Evolutionary conservation across 2,797 vertebrate species (phyloP).

Genomic region (Pelochelys cantorii): DNA sequence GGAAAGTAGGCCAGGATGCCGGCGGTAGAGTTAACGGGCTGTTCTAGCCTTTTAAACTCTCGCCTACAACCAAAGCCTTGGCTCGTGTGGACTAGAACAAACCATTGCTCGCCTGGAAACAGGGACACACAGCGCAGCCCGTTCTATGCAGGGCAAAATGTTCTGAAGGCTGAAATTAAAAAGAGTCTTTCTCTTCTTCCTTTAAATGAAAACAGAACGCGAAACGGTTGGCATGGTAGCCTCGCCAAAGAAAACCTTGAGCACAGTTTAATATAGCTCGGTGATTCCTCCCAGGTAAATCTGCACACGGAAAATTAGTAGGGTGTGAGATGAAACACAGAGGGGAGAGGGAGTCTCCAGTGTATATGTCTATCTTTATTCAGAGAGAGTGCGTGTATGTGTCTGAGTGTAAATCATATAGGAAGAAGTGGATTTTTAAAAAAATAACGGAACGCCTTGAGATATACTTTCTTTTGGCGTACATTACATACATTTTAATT

Average conservation of each 20-base stretch:
- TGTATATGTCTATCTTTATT: too few relatives aligned
- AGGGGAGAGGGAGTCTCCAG: not conserved
- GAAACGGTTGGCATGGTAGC: too few relatives aligned
- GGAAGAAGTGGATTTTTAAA: not conserved
- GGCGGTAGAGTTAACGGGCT: not conserved
- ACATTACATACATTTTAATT: not conserved
- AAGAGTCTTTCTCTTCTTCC: not conserved
- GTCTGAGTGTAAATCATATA: too few relatives aligned
- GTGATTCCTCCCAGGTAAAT: not conserved
- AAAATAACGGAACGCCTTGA: not conserved
- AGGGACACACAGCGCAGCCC: too few relatives aligned
- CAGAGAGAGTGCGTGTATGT: too few relatives aligned
- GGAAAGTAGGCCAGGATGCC: not conserved
- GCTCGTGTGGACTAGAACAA: not conserved
- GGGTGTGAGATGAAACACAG: not conserved
- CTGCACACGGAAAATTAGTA: not conserved
- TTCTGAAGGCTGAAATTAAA: not conserved
- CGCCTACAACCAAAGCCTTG: not conserved
- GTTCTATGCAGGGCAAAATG: too few relatives aligned
- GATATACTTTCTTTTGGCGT: not conserved
- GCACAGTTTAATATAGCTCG: not conserved
- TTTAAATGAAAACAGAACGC: too few relatives aligned
- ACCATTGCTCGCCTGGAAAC: not conserved
- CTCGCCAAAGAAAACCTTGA: accelerated
- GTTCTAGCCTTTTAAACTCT: not conserved